phyloP scores from a whole-genome alignment of 2,113 vertebrate species.

The Rhizomys pruinosus region DNA sequence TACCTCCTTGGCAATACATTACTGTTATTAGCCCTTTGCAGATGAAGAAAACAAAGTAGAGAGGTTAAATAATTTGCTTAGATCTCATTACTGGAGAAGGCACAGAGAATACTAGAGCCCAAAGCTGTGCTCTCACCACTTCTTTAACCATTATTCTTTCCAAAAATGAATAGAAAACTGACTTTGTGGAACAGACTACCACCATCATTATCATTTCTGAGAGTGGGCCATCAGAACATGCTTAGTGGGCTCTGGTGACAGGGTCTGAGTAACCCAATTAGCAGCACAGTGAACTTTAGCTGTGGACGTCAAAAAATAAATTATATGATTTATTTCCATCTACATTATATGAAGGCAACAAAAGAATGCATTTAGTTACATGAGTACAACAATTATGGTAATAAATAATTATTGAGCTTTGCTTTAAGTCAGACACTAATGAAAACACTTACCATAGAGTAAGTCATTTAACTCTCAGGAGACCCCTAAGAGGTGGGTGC shows the following conservation, averaged over 20 bases:
- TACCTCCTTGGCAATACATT: not conserved
- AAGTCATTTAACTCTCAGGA: slow-evolving; percentile 44
- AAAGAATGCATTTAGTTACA: slow-evolving; percentile 9
- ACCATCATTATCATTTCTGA: not conserved
- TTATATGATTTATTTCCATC: not conserved
- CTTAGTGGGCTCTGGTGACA: slow-evolving; percentile 17
- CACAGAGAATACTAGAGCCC: not conserved
- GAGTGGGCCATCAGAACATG: not conserved
- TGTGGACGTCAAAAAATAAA: slow-evolving; percentile 15
- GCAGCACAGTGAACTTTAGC: not conserved
- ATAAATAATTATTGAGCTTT: slow-evolving; percentile 36
- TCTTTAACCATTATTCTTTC: not conserved
- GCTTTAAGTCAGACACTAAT: not conserved
- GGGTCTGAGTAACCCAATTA: not conserved
- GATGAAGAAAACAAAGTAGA: not conserved
- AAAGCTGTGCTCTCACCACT: not conserved
- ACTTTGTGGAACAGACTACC: not conserved
- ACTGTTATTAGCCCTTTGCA: not conserved
- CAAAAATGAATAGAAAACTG: slow-evolving; percentile 30
- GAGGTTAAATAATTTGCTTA: not conserved
- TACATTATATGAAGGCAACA: not conserved
- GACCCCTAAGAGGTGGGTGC: not conserved
- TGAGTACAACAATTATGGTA: slow-evolving; percentile 8
- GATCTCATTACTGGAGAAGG: not conserved
- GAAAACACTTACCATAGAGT: slow-evolving; percentile 13